A percentile compares a stretch with the other conserved stretches of the same genome.
Evolutionary conservation across 2,113 vertebrate species (phyloP).

Genomic region (Onychostoma macrolepis): DNA sequence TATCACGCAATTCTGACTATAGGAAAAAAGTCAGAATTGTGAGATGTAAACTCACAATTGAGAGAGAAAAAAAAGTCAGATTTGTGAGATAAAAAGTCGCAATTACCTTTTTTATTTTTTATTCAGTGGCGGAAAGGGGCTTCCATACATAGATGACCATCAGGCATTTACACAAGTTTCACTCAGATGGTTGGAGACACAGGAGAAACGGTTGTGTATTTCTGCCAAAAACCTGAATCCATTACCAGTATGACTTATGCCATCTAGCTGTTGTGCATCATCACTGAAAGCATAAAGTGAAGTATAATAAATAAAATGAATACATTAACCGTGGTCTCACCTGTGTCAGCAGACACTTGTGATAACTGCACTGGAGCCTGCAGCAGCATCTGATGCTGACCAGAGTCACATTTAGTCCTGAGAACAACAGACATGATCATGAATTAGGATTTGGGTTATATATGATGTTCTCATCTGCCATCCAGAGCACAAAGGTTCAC

Average conservation of each 20-base stretch:
- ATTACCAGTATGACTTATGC: neutral
- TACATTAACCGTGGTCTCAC: conserved; percentile 69
- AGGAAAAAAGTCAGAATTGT: no score
- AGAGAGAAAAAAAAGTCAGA: no score
- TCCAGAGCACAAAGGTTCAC: neutral
- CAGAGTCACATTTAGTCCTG: conserved; percentile 68
- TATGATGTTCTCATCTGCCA: neutral
- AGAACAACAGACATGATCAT: neutral
- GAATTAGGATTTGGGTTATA: neutral
- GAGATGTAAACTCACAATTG: no score
- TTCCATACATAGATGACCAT: neutral
- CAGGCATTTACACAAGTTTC: neutral
- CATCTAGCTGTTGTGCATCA: neutral
- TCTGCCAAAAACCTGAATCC: neutral
- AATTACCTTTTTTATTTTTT: no score
- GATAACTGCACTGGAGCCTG: conserved; percentile 94
- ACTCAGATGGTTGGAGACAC: neutral
- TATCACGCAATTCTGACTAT: no score
- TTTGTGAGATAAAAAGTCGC: no score
- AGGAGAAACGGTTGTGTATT: neutral
- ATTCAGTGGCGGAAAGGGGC: no score
- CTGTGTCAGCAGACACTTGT: conserved; percentile 83
- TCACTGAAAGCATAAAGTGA: neutral
- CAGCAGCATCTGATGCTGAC: conserved; percentile 82
- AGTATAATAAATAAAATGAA: neutral